Conservation (phyloP, 2,113 vertebrate genomes). For the Calyptomena viridis region DNA sequence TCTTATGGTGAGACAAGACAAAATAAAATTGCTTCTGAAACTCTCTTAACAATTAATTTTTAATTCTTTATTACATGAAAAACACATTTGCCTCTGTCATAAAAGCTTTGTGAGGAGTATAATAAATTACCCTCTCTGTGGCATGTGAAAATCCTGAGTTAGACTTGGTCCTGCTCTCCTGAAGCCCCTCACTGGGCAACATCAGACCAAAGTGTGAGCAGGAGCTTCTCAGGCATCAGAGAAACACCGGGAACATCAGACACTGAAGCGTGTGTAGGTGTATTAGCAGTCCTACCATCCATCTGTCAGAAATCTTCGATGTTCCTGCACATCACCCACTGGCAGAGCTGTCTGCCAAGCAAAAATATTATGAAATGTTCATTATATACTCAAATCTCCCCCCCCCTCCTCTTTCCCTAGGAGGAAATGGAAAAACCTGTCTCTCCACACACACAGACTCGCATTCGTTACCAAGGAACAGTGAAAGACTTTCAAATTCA, state of each 20-base stretch:
- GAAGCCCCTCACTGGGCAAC: background rate
- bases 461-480: slow-evolving; percentile 12
- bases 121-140: background rate
- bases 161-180: slow-evolving; percentile 6
- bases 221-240: slow-evolving; percentile 18
- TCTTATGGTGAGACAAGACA: slow-evolving; percentile 23
- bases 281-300: slow-evolving; percentile 69
- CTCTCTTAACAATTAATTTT: background rate
- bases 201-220: background rate
- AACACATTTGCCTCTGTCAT: fast-evolving
- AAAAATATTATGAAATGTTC: slow-evolving; percentile 67
- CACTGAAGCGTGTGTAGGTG: slow-evolving; percentile 55
- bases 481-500: slow-evolving; percentile 33
- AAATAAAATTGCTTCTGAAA: slow-evolving; percentile 39
- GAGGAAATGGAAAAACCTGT: slow-evolving; percentile 46
- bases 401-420: background rate
- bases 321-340: slow-evolving; percentile 71
- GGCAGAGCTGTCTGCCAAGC: slow-evolving; percentile 65
- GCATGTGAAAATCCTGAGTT: background rate
- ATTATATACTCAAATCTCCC: slow-evolving; percentile 27
- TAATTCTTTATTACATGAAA: background rate
- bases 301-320: slow-evolving; percentile 69
- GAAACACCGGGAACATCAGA: slow-evolving; percentile 56
- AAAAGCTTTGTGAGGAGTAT: background rate
- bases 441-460: background rate